These are phyloP conservation scores for Sula dactylatra DNA, from an alignment of 2,113 vertebrate genomes.

Conservation along the genomic window DNA sequence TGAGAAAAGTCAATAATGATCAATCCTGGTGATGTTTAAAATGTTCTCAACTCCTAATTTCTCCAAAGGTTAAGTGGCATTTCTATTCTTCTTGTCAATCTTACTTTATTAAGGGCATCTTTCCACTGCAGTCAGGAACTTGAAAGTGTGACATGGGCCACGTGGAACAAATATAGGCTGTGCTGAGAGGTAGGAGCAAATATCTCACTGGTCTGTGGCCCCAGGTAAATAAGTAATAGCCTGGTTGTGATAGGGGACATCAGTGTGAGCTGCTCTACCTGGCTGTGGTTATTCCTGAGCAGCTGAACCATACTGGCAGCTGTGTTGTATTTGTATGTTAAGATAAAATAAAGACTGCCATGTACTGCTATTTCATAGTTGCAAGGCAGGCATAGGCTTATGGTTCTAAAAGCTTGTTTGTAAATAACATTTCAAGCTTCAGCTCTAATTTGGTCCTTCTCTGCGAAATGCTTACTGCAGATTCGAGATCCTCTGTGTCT, in stretches of 20 bases:
- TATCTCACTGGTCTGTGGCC: neutral
- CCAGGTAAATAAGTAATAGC: neutral
- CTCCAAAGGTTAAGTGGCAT: neutral
- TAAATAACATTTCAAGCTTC: neutral
- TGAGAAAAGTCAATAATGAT: neutral
- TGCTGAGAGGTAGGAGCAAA: neutral
- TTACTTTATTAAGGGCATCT: neutral
- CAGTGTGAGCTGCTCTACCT: neutral
- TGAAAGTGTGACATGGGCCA: neutral
- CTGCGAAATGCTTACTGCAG: neutral
- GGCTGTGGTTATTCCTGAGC: neutral
- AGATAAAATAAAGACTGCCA: neutral
- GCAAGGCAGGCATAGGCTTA: neutral
- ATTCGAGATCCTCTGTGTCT: neutral
- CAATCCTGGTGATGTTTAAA: neutral
- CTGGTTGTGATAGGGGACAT: neutral
- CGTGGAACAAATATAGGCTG: neutral
- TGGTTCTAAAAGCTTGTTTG: neutral
- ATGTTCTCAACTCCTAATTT: neutral
- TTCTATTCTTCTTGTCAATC: neutral
- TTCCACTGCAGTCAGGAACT: neutral
- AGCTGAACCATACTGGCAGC: neutral
- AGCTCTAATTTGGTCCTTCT: neutral
- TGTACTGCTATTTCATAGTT: neutral
- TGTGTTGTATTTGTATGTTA: accelerated